phyloP scores from a whole-genome alignment of 2,113 vertebrate genomes.

The Epinephelus fuscoguttatus region DNA sequence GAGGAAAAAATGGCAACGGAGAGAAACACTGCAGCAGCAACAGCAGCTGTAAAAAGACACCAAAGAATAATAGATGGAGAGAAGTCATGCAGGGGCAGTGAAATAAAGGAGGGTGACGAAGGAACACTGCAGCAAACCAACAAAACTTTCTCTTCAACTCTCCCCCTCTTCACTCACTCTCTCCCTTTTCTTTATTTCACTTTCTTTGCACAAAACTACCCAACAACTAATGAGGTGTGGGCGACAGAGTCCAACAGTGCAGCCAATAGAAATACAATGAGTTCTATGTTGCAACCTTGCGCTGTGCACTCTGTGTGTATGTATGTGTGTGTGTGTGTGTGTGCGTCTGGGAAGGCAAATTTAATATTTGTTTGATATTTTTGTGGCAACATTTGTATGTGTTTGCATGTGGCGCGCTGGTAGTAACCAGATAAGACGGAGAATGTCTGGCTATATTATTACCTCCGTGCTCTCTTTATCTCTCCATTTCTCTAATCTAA shows the following conservation, averaged over 20 bases:
- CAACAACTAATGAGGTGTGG: conserved; percentile 59
- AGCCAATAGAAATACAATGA: too few species aligned
- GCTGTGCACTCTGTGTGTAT: background rate
- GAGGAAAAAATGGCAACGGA: background rate
- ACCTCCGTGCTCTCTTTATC: conserved; percentile 13
- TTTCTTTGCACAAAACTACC: conserved; percentile 45
- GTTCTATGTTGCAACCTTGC: background rate
- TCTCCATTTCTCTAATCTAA: conserved; percentile 47
- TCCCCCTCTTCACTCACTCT: conserved; percentile 10
- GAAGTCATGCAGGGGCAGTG: conserved; percentile 52
- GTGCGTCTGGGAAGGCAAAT: conserved; percentile 1
- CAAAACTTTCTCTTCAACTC: conserved; percentile 23
- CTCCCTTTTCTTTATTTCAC: conserved; percentile 16
- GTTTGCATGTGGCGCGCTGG: conserved; percentile 3
- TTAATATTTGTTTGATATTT: background rate
- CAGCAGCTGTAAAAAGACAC: conserved; percentile 32
- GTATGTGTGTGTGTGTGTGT: too few species aligned
- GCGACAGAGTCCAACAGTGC: conserved; percentile 33
- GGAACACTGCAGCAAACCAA: conserved; percentile 43
- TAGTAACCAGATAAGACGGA: background rate
- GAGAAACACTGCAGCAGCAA: conserved; percentile 35
- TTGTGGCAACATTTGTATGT: background rate
- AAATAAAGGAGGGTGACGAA: background rate
- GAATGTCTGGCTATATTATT: conserved; percentile 13
- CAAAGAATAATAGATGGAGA: conserved; percentile 54